Evolutionary conservation across 2,888 invertebrate species (phyloP).

Genomic region (Epinotia brunnichana): DNA sequence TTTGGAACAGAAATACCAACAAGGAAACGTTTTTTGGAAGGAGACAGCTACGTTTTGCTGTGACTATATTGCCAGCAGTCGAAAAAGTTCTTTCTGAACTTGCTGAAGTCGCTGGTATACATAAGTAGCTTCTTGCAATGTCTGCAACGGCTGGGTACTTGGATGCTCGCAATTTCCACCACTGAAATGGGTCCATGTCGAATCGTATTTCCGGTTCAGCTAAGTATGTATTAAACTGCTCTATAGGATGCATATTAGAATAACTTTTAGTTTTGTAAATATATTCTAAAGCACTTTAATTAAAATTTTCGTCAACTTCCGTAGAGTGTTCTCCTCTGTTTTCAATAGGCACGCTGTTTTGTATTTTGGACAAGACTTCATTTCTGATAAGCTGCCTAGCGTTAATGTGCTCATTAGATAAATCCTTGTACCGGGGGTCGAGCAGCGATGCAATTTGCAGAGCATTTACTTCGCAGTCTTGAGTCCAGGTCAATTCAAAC

Average conservation of each 20-base stretch:
- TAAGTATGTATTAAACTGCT: slow-evolving; percentile 13
- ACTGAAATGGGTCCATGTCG: slow-evolving; percentile 20
- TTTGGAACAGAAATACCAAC: slow-evolving; percentile 4
- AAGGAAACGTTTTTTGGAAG: slow-evolving; percentile 12
- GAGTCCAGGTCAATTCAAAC: too few species aligned
- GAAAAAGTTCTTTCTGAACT: slow-evolving; percentile 20
- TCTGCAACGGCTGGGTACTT: slow-evolving; percentile 13
- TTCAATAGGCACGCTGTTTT: too few species aligned
- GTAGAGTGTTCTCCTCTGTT: too few species aligned
- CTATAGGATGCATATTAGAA: slow-evolving; percentile 17
- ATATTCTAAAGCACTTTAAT: too few species aligned
- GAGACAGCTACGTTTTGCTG: slow-evolving; percentile 20
- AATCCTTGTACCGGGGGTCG: too few species aligned
- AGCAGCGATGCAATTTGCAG: too few species aligned
- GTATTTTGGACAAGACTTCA: too few species aligned
- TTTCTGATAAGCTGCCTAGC: too few species aligned
- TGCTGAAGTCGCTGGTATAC: slow-evolving; percentile 17
- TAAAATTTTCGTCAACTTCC: too few species aligned
- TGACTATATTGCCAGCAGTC: slow-evolving; percentile 1
- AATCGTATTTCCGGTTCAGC: slow-evolving; percentile 9
- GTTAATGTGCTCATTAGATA: too few species aligned
- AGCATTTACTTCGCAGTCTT: too few species aligned
- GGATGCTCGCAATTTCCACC: slow-evolving; percentile 8
- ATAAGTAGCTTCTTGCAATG: slow-evolving; percentile 6
- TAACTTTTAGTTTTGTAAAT: slow-evolving; percentile 16